Conservation (phyloP, 2,797 vertebrate species). For the Pseudocheirus occidentalis region DNA sequence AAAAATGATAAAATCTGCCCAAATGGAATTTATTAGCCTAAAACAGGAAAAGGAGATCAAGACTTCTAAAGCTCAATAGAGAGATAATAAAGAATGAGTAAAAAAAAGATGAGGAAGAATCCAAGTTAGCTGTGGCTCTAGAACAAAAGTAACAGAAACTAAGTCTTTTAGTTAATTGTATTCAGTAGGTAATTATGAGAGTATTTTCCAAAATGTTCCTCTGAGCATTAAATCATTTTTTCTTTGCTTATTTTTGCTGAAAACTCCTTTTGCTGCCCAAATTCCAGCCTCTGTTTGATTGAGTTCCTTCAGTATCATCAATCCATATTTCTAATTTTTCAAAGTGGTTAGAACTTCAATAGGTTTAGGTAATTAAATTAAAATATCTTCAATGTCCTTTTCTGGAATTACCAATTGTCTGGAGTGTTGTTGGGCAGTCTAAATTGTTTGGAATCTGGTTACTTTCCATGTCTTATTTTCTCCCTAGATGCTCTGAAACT, state of each 20-base stretch:
- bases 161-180: neutral
- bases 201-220: neutral
- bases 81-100: neutral
- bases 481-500: constrained; percentile 28
- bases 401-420: neutral
- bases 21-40: neutral
- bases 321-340: constrained; percentile 6
- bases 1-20: neutral
- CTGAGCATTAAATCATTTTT: neutral
- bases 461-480: constrained; percentile 62
- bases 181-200: neutral
- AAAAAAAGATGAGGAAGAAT: neutral
- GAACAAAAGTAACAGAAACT: neutral
- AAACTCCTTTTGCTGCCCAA: constrained; percentile 10
- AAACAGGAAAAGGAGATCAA: neutral
- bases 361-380: neutral
- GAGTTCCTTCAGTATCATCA: neutral
- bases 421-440: neutral
- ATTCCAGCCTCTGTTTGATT: neutral
- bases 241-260: neutral
- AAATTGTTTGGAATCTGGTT: constrained; percentile 53
- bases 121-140: neutral
- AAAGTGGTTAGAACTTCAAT: neutral
- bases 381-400: constrained; percentile 25
- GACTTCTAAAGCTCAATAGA: neutral